Percentiles rank a stretch among this genome's conserved stretches.
phyloP scores from a whole-genome alignment of 2,888 invertebrate species.

The Macaria liturata region DNA sequence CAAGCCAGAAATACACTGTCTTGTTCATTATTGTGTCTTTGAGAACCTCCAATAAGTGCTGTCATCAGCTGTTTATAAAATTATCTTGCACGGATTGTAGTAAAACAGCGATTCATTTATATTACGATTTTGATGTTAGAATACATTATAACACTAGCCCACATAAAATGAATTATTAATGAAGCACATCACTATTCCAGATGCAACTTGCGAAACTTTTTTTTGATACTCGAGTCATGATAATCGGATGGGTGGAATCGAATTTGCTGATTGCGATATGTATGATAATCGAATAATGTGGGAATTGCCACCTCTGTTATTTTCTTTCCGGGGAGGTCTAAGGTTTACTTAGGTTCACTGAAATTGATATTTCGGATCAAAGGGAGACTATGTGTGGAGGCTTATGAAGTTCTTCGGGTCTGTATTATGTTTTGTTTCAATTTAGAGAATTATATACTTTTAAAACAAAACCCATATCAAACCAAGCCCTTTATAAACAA shows the following conservation, averaged over 20 bases:
- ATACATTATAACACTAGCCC: too few relatives aligned
- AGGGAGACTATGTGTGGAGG: slow-evolving; percentile 7
- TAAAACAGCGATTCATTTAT: too few relatives aligned
- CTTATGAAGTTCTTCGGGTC: slow-evolving; percentile 9
- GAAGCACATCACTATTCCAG: slow-evolving; percentile 23
- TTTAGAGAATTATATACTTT: not conserved
- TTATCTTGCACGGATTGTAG: too few relatives aligned
- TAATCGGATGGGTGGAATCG: slow-evolving; percentile 40
- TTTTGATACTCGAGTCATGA: slow-evolving; percentile 12
- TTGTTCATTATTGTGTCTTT: too few relatives aligned
- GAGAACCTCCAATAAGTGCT: too few relatives aligned
- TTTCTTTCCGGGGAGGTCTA: slow-evolving; percentile 8
- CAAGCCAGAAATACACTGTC: too few relatives aligned
- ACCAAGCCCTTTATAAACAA: too few relatives aligned
- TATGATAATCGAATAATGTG: slow-evolving; percentile 25
- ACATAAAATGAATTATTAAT: slow-evolving; percentile 20
- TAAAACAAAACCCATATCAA: too few relatives aligned
- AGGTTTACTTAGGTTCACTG: slow-evolving; percentile 14
- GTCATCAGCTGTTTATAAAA: too few relatives aligned
- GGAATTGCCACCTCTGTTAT: slow-evolving; percentile 19
- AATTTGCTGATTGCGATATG: slow-evolving; percentile 54
- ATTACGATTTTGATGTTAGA: too few relatives aligned
- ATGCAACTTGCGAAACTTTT: slow-evolving; percentile 28
- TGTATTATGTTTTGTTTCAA: slow-evolving; percentile 5
- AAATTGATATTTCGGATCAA: slow-evolving; percentile 16